Conservation (phyloP, 2,888 invertebrate genomes). For the Meteorus cinctellus region DNA sequence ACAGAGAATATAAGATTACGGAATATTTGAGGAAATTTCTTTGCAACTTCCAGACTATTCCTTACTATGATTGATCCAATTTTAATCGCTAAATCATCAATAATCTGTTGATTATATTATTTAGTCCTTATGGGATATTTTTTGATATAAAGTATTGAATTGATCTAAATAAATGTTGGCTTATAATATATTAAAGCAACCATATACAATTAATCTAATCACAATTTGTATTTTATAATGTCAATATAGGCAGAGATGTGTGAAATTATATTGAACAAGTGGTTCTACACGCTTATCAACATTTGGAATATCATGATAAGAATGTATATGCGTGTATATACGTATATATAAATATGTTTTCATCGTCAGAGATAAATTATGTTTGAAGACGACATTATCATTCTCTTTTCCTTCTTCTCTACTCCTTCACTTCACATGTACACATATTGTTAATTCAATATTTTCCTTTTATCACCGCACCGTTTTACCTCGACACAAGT, state of each 20-base stretch:
- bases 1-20: neutral
- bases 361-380: slow-evolving; percentile 31
- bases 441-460: neutral
- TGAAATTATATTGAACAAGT: slow-evolving; percentile 17
- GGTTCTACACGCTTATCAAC: slow-evolving; percentile 28
- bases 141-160: too few relatives aligned
- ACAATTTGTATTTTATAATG: slow-evolving; percentile 1
- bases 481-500: neutral
- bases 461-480: neutral
- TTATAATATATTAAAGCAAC: neutral
- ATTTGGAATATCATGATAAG: slow-evolving; percentile 30
- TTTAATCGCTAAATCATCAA: neutral
- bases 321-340: slow-evolving; percentile 21
- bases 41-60: slow-evolving; percentile 11
- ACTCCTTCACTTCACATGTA: neutral
- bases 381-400: slow-evolving; percentile 8
- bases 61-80: neutral
- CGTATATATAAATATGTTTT: neutral
- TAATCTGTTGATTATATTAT: neutral
- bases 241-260: slow-evolving; percentile 2
- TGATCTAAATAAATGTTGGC: too few relatives aligned
- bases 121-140: neutral
- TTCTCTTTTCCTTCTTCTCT: neutral
- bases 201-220: slow-evolving; percentile 14
- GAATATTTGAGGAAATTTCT: slow-evolving; percentile 11